Base-by-base conservation (phyloP, 1,140 invertebrate species). In the Nasonia longicornis region DNA sequence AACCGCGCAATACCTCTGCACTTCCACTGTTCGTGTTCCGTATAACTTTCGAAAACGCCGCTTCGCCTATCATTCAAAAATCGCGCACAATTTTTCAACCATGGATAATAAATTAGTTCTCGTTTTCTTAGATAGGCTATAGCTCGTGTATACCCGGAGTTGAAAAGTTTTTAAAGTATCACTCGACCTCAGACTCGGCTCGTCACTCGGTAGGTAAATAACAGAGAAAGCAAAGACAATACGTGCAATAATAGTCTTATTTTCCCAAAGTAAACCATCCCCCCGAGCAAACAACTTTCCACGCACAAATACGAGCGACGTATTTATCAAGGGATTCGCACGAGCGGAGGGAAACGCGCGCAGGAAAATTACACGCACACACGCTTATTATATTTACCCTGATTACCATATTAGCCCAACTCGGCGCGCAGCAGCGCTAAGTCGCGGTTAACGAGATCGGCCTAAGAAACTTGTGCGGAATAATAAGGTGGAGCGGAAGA, bases 361-460 rank as follows among this genome's bases (percentile, higher is more conserved):
- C 64, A 31, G 3, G 64, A 29, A 29, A 7, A n/a, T n/a, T 16
- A 29, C 29, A 67, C 26, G 14, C 35, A 38, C 31, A n/a, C 69
- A 8, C n/a, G 72, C 66, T 26, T 63, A 74, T 74, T 74, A 58
- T n/a, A 74, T 74, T 74, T 74, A 74, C 72, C 26, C 26, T 29
- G 72, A 74, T 20, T 63, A 14, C 3, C 72, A 74, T 64, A 22
- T 64, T 66, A n/a, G 12, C 22, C 66, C 66, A 67, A 12, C 42
- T 42, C 8, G 31, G 1, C 16, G 22, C n/a, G 29, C 48, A 78
- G 0, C 10, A 31, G 35, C 42, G 22, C 45, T 71, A 52, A 58
- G 77, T 79, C 76, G 35, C 4, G 77, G 77, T 22, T 79, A 79
- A 79, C 77, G 31, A 79, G 77, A 79, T 79, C 76, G 20, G 20